Evolutionary conservation across 2,797 vertebrate species (phyloP).

Genomic region (Intellagama lesueurii): DNA sequence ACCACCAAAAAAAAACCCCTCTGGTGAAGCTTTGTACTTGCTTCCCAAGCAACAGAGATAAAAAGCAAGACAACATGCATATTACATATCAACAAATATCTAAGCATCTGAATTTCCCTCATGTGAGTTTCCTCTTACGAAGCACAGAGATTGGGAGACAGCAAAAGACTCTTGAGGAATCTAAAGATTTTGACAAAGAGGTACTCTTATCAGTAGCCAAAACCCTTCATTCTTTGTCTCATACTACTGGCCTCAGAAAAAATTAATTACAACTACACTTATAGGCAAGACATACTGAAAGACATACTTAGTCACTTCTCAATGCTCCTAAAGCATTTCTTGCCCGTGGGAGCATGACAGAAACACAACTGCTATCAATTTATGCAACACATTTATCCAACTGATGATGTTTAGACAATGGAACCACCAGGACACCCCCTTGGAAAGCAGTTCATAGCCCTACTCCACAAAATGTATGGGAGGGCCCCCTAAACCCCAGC

Average conservation of each 20-base stretch:
- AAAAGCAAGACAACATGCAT: background rate
- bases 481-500: background rate
- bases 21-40: background rate
- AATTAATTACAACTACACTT: slow-evolving; percentile 23
- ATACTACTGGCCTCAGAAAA: background rate
- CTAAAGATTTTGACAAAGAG: background rate
- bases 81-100: background rate
- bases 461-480: background rate
- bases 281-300: background rate
- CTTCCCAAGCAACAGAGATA: background rate
- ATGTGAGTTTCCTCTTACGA: background rate
- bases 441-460: background rate
- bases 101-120: background rate
- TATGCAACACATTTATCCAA: background rate
- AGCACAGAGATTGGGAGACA: background rate
- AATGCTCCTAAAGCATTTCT: background rate
- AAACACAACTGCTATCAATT: slow-evolving; percentile 1
- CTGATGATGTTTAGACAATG: background rate
- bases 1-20: no score
- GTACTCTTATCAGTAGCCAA: background rate
- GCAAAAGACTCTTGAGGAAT: background rate
- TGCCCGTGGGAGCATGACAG: background rate
- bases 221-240: background rate
- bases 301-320: background rate
- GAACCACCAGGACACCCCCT: background rate